These are phyloP conservation scores for Gonocerus acuteangulatus DNA, from an alignment of 2,888 invertebrate species.

Conservation along the genomic window DNA sequence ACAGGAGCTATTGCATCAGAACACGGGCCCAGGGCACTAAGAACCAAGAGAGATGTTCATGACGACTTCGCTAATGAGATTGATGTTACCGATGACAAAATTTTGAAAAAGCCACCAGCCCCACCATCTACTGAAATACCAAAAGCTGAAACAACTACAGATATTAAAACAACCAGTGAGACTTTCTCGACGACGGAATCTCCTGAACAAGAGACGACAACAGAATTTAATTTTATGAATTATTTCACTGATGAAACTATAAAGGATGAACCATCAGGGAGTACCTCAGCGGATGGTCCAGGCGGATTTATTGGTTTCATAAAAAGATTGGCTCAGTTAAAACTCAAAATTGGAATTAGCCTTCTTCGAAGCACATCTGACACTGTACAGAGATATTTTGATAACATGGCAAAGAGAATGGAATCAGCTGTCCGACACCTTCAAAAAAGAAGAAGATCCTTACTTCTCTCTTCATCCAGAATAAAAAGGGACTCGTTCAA, in stretches of 20 bases:
- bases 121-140: slow-evolving; percentile 4
- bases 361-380: slow-evolving; percentile 61
- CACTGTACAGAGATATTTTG: slow-evolving; percentile 57
- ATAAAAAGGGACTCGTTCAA: slow-evolving; percentile 4
- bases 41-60: slow-evolving; percentile 36
- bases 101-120: background rate
- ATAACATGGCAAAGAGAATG: slow-evolving; percentile 50
- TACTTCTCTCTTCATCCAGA: slow-evolving; percentile 15
- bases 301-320: slow-evolving; percentile 48
- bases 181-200: slow-evolving; percentile 5
- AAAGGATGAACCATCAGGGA: slow-evolving; percentile 7
- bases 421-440: slow-evolving; percentile 37
- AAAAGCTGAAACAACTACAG: slow-evolving; percentile 11
- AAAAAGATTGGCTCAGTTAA: slow-evolving; percentile 58
- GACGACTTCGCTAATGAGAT: slow-evolving; percentile 36
- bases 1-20: slow-evolving; percentile 42
- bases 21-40: slow-evolving; percentile 45
- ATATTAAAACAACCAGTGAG: slow-evolving; percentile 18
- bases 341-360: slow-evolving; percentile 59
- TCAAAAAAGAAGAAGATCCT: slow-evolving; percentile 31
- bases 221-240: slow-evolving; percentile 12
- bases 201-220: slow-evolving; percentile 23
- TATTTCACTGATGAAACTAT: slow-evolving; percentile 20
- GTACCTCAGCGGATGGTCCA: slow-evolving; percentile 6
- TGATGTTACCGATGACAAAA: slow-evolving; percentile 18